Percentiles rank a stretch among this genome's conserved stretches.
phyloP scores from a whole-genome alignment of 2,113 vertebrate genomes.

The Brachyistius frenatus region DNA sequence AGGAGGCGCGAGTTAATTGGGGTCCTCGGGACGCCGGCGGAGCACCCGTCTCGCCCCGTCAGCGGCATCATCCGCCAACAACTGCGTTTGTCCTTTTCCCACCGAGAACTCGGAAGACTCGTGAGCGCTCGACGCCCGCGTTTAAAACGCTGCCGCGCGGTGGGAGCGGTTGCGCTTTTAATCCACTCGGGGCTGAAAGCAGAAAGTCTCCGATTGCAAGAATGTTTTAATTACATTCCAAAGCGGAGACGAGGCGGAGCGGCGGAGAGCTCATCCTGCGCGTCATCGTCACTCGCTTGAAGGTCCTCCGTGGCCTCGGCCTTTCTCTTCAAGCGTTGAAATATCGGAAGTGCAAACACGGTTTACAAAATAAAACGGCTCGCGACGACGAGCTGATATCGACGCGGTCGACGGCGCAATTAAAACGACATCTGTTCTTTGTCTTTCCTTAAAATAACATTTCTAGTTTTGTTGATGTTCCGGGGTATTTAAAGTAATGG shows the following conservation, averaged over 20 bases:
- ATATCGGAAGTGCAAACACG: too few species aligned
- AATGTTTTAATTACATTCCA: conserved; percentile 76
- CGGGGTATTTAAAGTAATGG: not conserved
- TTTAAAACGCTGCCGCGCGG: conserved; percentile 44
- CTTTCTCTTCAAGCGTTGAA: too few species aligned
- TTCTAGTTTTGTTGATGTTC: not conserved
- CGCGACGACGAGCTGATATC: not conserved
- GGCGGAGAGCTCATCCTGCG: conserved; percentile 34
- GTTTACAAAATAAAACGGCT: not conserved
- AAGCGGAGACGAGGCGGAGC: conserved; percentile 31
- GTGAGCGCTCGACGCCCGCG: conserved; percentile 33
- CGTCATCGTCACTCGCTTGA: conserved; percentile 13
- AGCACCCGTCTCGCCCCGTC: conserved; percentile 73
- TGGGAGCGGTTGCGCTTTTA: conserved; percentile 48
- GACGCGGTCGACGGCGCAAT: too few species aligned
- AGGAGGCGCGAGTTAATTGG: conserved; percentile 49
- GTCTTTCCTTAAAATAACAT: too few species aligned
- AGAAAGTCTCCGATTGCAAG: conserved; percentile 42
- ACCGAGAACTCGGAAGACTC: conserved; percentile 48
- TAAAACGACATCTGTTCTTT: too few species aligned
- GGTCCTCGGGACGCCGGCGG: conserved; percentile 45
- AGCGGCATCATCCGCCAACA: conserved; percentile 46
- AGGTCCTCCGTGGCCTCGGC: too few species aligned
- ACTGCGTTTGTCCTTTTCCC: conserved; percentile 44
- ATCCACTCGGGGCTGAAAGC: conserved; percentile 44